These are phyloP conservation scores for Therioaphis trifolii DNA, from an alignment of 2,888 invertebrate genomes.

Conservation along the genomic window DNA sequence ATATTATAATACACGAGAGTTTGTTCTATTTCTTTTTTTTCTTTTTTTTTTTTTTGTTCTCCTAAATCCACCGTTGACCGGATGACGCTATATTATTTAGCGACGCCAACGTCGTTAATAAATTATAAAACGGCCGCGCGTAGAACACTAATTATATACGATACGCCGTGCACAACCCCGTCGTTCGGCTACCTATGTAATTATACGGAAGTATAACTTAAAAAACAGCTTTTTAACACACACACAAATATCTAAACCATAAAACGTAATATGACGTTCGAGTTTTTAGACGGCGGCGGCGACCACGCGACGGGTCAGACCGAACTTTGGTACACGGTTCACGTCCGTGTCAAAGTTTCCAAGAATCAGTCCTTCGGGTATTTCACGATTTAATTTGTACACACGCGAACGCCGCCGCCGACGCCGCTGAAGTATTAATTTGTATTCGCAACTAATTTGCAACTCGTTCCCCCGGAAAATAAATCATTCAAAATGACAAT, in stretches of 20 bases:
- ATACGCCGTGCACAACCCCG: too few species aligned
- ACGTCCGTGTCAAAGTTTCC: conserved; percentile 12
- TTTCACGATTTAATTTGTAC: conserved; percentile 31
- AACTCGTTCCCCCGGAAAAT: conserved; percentile 26
- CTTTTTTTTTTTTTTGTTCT: too few species aligned
- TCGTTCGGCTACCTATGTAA: too few species aligned
- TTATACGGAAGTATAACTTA: too few species aligned
- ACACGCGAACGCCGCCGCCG: neutral
- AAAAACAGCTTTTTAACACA: neutral
- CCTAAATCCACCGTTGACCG: too few species aligned
- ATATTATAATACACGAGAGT: too few species aligned
- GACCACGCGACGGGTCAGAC: neutral
- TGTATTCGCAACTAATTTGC: conserved; percentile 34
- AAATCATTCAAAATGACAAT: conserved; percentile 47
- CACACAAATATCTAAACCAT: too few species aligned
- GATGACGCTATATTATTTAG: too few species aligned
- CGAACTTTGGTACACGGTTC: neutral
- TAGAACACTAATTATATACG: neutral
- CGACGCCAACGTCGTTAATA: too few species aligned
- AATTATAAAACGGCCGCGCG: neutral
- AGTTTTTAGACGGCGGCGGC: neutral
- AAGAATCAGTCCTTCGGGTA: conserved; percentile 27
- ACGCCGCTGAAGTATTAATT: conserved; percentile 23
- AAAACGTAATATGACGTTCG: neutral
- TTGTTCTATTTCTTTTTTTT: too few species aligned